Percentiles rank a stretch among this genome's conserved stretches.
Conservation (phyloP, 2,113 vertebrate species). For the Syngnathoides biaculeatus region DNA sequence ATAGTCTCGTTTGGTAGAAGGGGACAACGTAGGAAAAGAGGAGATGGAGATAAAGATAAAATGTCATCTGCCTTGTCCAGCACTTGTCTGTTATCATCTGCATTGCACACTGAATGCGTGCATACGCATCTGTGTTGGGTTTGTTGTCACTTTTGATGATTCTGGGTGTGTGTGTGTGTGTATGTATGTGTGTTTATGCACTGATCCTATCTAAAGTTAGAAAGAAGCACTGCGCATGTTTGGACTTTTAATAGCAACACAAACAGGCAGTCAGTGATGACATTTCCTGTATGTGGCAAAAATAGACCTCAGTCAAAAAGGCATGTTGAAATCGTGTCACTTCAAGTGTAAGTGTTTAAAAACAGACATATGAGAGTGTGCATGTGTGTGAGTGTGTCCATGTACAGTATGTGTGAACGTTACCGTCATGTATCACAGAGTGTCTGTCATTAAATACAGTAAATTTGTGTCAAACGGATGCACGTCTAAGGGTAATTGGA, state of each 20-base stretch:
- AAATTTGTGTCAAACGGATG: constrained; percentile 43
- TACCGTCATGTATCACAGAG: constrained; percentile 8
- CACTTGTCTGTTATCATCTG: constrained; percentile 30
- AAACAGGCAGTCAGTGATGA: background rate
- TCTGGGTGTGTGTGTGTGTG: background rate
- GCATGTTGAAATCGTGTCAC: constrained; percentile 22
- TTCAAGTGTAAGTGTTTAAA: constrained; percentile 20
- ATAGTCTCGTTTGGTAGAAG: constrained; percentile 32
- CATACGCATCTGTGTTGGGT: constrained; percentile 7
- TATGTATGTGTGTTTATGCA: constrained; percentile 13
- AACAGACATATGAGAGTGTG: background rate
- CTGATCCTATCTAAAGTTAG: constrained; percentile 1
- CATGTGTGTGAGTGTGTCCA: constrained; percentile 26
- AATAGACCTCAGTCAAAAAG: background rate
- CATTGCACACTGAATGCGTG: constrained; percentile 10
- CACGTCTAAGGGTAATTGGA: constrained; percentile 25
- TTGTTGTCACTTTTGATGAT: constrained; percentile 3
- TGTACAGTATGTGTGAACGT: constrained; percentile 5
- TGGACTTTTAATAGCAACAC: background rate
- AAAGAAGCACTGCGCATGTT: constrained; percentile 32
- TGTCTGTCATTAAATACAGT: constrained; percentile 15
- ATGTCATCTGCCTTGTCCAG: constrained; percentile 64
- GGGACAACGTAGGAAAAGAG: constrained; percentile 12
- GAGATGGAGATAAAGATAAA: constrained; percentile 64
- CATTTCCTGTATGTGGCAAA: background rate